phyloP scores from a whole-genome alignment of 2,888 invertebrate species.

The Drosophila parthenogenetica region DNA sequence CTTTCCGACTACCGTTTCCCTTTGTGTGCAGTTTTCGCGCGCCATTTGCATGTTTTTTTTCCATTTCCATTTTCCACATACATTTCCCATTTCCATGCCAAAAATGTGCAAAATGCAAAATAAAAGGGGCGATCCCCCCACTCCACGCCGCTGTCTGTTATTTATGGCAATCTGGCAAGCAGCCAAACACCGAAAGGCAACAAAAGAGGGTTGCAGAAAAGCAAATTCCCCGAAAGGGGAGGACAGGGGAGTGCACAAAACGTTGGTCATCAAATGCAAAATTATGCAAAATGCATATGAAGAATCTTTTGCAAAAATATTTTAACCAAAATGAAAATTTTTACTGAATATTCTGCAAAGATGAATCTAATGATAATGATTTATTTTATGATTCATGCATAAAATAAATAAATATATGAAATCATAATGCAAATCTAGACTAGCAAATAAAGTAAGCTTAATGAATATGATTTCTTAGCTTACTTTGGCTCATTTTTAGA shows the following conservation, averaged over 20 bases:
- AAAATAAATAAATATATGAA: too few species aligned
- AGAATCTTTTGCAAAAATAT: conserved; percentile 11
- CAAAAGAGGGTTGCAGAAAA: conserved; percentile 45
- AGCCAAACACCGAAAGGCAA: conserved; percentile 41
- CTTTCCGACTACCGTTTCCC: conserved; percentile 43
- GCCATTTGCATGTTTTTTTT: conserved; percentile 74
- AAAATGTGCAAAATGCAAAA: conserved; percentile 64
- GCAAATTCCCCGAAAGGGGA: conserved; percentile 17
- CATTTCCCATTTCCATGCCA: conserved; percentile 62
- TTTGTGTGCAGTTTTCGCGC: conserved; percentile 58
- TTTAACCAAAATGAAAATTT: conserved; percentile 10
- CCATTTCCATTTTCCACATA: conserved; percentile 46
- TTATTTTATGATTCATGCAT: neutral
- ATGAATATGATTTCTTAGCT: too few species aligned
- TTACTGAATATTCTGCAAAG: neutral
- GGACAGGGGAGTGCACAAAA: conserved; percentile 19
- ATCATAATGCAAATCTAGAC: neutral
- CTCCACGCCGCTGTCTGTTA: conserved; percentile 38
- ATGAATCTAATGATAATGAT: too few species aligned
- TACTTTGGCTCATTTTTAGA: too few species aligned
- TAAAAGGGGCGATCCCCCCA: conserved; percentile 51
- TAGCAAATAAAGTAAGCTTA: too few species aligned
- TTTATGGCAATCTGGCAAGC: conserved; percentile 56
- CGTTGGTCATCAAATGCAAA: conserved; percentile 36
- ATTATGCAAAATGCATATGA: conserved; percentile 48